These are phyloP conservation scores for Phrixothrix hirtus DNA, from an alignment of 2,888 invertebrate species.

Conservation along the genomic window DNA sequence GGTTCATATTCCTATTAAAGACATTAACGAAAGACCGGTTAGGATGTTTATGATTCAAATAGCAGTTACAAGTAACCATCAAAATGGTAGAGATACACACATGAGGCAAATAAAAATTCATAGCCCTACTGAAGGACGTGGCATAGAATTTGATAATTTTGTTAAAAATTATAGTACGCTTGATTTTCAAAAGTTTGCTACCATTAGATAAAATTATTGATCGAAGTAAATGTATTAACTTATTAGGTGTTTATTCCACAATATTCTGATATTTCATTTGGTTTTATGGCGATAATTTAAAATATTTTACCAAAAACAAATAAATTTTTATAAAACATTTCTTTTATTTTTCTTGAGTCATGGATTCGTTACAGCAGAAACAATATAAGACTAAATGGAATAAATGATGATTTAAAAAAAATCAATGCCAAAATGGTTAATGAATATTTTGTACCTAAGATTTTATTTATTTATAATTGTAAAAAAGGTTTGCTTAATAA, in stretches of 20 bases:
- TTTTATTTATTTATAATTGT: no score
- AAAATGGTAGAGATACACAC: slow-evolving; percentile 98
- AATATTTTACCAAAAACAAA: no score
- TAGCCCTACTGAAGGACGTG: slow-evolving; percentile 75
- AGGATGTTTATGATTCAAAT: slow-evolving; percentile 96
- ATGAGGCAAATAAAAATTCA: slow-evolving; percentile 96
- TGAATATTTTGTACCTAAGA: no score
- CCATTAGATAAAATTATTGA: slow-evolving; percentile 66
- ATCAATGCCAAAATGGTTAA: no score
- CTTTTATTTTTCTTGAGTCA: no score
- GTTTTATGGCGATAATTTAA: no score
- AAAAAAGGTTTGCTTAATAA: no score
- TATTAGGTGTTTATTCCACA: background rate
- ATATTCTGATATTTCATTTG: background rate
- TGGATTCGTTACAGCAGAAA: no score
- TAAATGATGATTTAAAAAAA: no score
- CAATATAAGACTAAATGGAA: no score
- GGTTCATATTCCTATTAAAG: slow-evolving; percentile 91
- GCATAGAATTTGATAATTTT: slow-evolving; percentile 69
- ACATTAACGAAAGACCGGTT: slow-evolving; percentile 83
- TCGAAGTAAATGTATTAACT: background rate
- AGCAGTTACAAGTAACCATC: slow-evolving; percentile 96
- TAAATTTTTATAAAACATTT: no score
- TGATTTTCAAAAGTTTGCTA: slow-evolving; percentile 80
- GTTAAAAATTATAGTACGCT: slow-evolving; percentile 81